Evolutionary conservation across 2,797 vertebrate genomes (phyloP).

Genomic region (Glyptemys insculpta): DNA sequence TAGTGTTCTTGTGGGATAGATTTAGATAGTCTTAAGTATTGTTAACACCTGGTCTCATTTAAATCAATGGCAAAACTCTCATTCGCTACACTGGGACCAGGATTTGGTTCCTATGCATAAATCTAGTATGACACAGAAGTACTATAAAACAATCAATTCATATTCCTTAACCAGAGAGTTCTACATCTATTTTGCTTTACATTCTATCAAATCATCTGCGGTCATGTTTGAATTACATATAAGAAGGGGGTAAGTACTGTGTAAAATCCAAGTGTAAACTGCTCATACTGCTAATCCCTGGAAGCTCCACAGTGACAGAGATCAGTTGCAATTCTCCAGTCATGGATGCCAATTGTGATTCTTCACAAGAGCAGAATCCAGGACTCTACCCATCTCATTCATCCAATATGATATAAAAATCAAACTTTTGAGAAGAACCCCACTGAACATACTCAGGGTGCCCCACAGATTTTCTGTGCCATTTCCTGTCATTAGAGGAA

Average conservation of each 20-base stretch:
- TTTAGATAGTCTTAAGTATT: background rate
- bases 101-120: background rate
- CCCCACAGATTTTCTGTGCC: accelerated
- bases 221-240: background rate
- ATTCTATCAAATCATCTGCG: background rate
- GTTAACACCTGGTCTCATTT: background rate
- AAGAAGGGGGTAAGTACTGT: background rate
- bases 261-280: accelerated
- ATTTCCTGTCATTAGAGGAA: background rate
- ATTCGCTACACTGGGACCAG: background rate
- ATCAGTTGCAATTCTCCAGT: background rate
- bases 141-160: background rate
- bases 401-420: background rate
- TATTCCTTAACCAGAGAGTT: background rate
- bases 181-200: background rate
- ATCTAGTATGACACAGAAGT: background rate
- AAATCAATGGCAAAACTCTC: background rate
- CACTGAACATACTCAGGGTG: background rate
- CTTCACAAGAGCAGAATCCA: background rate
- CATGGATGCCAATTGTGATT: background rate
- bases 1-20: background rate
- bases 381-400: background rate
- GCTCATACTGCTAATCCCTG: background rate
- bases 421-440: background rate
- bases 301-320: background rate